Evolutionary conservation across 2,888 invertebrate species (phyloP).

Genomic region (Coecobrya sp.): DNA sequence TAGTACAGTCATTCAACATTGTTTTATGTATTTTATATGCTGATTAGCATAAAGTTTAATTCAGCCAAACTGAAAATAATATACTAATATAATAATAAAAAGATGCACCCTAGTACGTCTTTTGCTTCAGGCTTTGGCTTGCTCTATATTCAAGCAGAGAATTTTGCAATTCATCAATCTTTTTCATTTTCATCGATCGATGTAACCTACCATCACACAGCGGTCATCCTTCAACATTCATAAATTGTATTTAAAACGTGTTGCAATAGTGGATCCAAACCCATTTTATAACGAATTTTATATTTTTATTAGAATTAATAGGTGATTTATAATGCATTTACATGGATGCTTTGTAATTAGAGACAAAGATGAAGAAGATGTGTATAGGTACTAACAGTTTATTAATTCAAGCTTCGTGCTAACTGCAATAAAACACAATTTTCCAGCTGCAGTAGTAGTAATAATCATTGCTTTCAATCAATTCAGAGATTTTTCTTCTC

Average conservation of each 20-base stretch:
- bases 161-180: slow-evolving; percentile 73
- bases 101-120: slow-evolving; percentile 3
- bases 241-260: slow-evolving; percentile 48
- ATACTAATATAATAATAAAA: slow-evolving; percentile 13
- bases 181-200: slow-evolving; percentile 57
- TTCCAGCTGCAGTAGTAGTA: slow-evolving; percentile 32
- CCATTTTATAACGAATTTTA: not conserved
- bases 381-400: not conserved
- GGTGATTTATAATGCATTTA: slow-evolving; percentile 48
- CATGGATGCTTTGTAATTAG: slow-evolving; percentile 38
- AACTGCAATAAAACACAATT: slow-evolving; percentile 41
- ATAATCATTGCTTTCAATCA: slow-evolving; percentile 15
- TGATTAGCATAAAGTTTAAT: slow-evolving; percentile 62
- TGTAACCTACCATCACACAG: not conserved
- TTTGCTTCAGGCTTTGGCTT: slow-evolving; percentile 53
- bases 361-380: slow-evolving; percentile 30
- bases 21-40: slow-evolving; percentile 32
- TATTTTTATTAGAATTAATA: slow-evolving; percentile 43
- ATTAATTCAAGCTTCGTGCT: slow-evolving; percentile 23
- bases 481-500: not conserved
- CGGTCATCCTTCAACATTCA: slow-evolving; percentile 46
- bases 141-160: slow-evolving; percentile 64
- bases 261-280: not conserved
- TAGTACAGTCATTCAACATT: not conserved
- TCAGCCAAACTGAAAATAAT: slow-evolving; percentile 23